phyloP scores from a whole-genome alignment of 2,888 invertebrate genomes.

The Agapostemon virescens region DNA sequence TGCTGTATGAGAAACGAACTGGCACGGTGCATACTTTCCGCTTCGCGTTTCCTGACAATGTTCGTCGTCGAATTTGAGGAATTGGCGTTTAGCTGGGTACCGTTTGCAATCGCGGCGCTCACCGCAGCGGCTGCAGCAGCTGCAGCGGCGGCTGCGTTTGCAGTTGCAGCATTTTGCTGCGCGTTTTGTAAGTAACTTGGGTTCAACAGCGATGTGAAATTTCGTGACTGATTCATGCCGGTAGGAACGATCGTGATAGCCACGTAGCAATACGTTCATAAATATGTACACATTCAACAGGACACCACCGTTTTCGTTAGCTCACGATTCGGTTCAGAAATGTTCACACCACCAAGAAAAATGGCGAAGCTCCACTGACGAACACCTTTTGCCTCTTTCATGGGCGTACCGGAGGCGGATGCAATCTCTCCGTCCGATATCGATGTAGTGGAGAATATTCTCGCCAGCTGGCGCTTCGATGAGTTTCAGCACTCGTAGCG shows the following conservation, averaged over 20 bases:
- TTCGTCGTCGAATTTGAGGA: slow-evolving; percentile 53
- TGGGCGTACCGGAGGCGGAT: slow-evolving; percentile 53
- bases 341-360: slow-evolving; percentile 48
- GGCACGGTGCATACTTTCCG: slow-evolving; percentile 70
- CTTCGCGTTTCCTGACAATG: slow-evolving; percentile 75
- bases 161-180: slow-evolving; percentile 77
- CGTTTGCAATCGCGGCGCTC: slow-evolving; percentile 82
- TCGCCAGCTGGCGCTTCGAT: slow-evolving; percentile 21
- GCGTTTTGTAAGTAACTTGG: slow-evolving; percentile 78
- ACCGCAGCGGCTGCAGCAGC: slow-evolving; percentile 84
- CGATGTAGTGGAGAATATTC: slow-evolving; percentile 23
- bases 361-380: slow-evolving; percentile 51
- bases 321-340: slow-evolving; percentile 13
- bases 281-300: not conserved
- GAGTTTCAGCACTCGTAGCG: slow-evolving; percentile 7
- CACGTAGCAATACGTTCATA: slow-evolving; percentile 5
- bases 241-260: not conserved
- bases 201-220: slow-evolving; percentile 78
- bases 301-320: not conserved
- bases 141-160: slow-evolving; percentile 81
- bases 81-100: slow-evolving; percentile 79
- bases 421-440: not conserved
- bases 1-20: slow-evolving; percentile 20
- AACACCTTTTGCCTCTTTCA: slow-evolving; percentile 32
- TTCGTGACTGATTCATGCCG: slow-evolving; percentile 78